These are phyloP conservation scores for Cordilura impudica DNA, from an alignment of 2,888 invertebrate genomes.

Conservation along the genomic window DNA sequence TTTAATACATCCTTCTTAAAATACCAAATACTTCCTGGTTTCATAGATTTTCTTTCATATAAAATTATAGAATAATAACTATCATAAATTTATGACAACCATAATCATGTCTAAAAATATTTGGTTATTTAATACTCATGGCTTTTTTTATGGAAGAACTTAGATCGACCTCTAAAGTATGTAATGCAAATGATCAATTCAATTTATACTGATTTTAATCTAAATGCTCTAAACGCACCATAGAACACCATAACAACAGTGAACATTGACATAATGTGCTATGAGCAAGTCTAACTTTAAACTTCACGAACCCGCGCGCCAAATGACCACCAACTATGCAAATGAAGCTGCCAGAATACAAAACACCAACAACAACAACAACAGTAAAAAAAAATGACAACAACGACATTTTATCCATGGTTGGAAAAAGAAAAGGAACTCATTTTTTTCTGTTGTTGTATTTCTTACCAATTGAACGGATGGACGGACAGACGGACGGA, in stretches of 20 bases:
- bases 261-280: conserved; percentile 33
- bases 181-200: conserved; percentile 30
- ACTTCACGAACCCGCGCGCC: conserved; percentile 13
- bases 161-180: conserved; percentile 35
- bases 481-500: not conserved
- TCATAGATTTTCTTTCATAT: conserved; percentile 17
- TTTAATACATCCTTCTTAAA: conserved; percentile 45
- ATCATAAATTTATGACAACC: conserved; percentile 43
- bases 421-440: conserved; percentile 26
- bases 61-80: not conserved
- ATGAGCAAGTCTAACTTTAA: conserved; percentile 30
- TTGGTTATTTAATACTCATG: conserved; percentile 35
- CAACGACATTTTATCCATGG: not conserved
- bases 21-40: conserved; percentile 54
- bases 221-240: conserved; percentile 42
- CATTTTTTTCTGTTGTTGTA: conserved; percentile 15
- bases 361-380: not conserved
- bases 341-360: conserved; percentile 32
- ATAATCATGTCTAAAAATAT: not conserved
- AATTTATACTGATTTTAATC: conserved; percentile 43
- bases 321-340: conserved; percentile 57
- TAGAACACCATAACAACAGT: not conserved
- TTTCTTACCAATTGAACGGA: conserved; percentile 20
- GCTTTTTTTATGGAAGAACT: not conserved
- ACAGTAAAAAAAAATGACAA: not conserved